These are phyloP conservation scores for Myoxocephalus aenaeus DNA, from an alignment of 2,797 vertebrate genomes.

Conservation along the genomic window DNA sequence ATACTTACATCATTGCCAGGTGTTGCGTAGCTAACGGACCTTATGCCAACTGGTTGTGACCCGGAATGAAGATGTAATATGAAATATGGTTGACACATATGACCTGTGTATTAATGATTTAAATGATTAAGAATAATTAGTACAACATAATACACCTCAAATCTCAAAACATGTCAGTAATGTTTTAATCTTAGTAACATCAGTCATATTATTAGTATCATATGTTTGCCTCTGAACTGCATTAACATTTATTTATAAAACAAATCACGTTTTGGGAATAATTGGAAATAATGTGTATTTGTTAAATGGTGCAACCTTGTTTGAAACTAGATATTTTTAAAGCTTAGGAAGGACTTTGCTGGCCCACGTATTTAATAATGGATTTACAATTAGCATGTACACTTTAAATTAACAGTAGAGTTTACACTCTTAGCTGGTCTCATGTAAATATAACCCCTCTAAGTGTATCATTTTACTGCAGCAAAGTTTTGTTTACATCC, in stretches of 20 bases:
- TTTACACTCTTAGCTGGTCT: background rate
- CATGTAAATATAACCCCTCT: background rate
- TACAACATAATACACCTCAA: background rate
- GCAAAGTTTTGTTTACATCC: conserved; percentile 11
- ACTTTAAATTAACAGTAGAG: background rate
- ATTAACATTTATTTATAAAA: background rate
- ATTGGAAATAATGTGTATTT: background rate
- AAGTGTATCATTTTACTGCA: background rate
- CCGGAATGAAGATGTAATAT: background rate
- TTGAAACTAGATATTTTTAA: background rate
- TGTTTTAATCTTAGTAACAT: background rate
- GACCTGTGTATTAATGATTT: background rate
- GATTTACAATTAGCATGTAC: background rate
- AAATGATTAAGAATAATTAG: background rate
- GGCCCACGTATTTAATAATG: background rate
- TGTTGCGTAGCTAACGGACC: background rate
- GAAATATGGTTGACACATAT: background rate
- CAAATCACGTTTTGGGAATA: background rate
- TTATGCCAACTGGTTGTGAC: background rate
- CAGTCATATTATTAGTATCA: background rate
- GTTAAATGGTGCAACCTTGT: background rate
- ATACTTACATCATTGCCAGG: background rate
- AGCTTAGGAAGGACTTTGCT: background rate
- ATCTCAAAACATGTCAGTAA: background rate
- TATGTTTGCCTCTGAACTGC: background rate